Base-by-base conservation (phyloP, 2,888 invertebrate genomes). In the Sarcophaga carnaria region DNA sequence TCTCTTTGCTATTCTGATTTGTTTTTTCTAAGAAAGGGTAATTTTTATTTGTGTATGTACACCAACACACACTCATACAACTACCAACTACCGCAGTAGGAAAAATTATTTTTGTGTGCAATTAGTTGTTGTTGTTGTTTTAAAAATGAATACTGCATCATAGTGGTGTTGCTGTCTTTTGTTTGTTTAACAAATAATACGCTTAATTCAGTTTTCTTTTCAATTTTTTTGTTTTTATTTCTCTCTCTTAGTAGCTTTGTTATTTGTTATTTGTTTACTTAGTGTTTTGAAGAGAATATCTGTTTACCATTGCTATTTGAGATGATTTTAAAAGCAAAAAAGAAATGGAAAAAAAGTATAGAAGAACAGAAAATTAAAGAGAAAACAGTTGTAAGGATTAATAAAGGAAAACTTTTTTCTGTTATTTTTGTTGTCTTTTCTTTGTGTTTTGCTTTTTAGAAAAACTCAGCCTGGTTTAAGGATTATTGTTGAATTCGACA, bases 151-250 rank as follows among this genome's bases (percentile, higher is more conserved):
- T 37, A 37, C 37, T 37, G 54, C 54, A 54, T 3, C 14, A 54
- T 54, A 54, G 17, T 54, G 12, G 12, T 37, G 12, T 45, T 70
- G 67, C 47, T 62, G 6, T 25, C 12, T 49, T 54, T 70, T 71
- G 62, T 64, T 71, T 63, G 67, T 84, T 59, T 37, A 27, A 45
- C 79, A 79, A 79, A 82, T 75, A 86, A 72, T 83, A 63, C 76
- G 66, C 82, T 83, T 82, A 76, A 63, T 59, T 67, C 66, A 79
- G 79, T 66, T 79, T 76, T 79, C 62, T 82, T 67, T 78, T 79
- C n/a, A 81, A 37, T 54, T 54, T 54, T 14, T 54, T 17, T 54
- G 4, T 4, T 17, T 54, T 17, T 54, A 54, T 54, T 54, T 54
- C 17, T 12, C 17, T 54, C 5, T 5, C 54, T 54, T 14, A n/a